Conservation (phyloP, 2,888 invertebrate species). For the Slavum lentiscoides region DNA sequence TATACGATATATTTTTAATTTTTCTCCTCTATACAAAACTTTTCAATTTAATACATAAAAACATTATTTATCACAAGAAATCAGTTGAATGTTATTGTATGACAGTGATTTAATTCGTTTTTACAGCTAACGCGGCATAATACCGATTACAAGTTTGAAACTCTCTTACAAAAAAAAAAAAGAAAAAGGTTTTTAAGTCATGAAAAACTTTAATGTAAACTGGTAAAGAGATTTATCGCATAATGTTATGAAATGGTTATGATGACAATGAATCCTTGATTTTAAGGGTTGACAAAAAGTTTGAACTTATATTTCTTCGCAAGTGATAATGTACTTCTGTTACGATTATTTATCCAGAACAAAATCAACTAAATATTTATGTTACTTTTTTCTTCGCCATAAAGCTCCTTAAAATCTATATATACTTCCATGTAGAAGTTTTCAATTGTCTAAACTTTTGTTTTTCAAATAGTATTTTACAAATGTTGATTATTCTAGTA, state of each 20-base stretch:
- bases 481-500: background rate
- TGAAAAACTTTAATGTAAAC: slow-evolving; percentile 27
- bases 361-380: slow-evolving; percentile 38
- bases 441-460: slow-evolving; percentile 10
- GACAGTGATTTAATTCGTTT: too few species aligned
- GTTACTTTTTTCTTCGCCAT: background rate
- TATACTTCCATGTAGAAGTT: slow-evolving; percentile 4
- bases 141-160: too few species aligned
- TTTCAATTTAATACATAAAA: too few species aligned
- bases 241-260: slow-evolving; percentile 24
- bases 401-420: background rate
- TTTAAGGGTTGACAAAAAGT: slow-evolving; percentile 26
- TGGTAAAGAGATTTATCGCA: slow-evolving; percentile 11
- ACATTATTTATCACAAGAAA: too few species aligned
- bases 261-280: slow-evolving; percentile 27
- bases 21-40: too few species aligned
- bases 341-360: slow-evolving; percentile 3
- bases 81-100: too few species aligned
- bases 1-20: too few species aligned
- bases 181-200: slow-evolving; percentile 19
- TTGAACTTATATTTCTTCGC: slow-evolving; percentile 12
- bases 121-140: too few species aligned
- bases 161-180: background rate
- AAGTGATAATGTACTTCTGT: slow-evolving; percentile 20
- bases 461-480: background rate